These are phyloP conservation scores for Bellardia bayeri DNA, from an alignment of 2,888 invertebrate genomes.

Conservation along the genomic window DNA sequence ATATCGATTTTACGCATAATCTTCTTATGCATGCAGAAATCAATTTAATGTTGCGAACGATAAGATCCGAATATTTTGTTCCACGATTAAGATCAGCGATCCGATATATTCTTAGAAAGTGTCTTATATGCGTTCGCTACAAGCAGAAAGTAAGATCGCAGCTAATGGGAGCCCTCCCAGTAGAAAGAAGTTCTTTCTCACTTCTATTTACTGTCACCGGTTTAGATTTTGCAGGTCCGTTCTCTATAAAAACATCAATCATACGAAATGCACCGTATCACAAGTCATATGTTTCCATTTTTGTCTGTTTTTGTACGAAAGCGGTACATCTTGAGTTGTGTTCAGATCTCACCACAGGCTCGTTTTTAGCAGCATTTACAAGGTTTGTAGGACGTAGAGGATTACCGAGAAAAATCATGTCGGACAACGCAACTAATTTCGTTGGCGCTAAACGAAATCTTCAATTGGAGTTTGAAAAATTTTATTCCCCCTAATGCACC, in stretches of 20 bases:
- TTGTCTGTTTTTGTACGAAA: slow-evolving; percentile 51
- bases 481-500: slow-evolving; percentile 33
- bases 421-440: slow-evolving; percentile 69
- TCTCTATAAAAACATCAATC: slow-evolving; percentile 53
- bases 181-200: slow-evolving; percentile 40
- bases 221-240: slow-evolving; percentile 65
- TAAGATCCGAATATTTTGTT: slow-evolving; percentile 51
- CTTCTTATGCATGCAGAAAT: slow-evolving; percentile 59
- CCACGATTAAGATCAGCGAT: slow-evolving; percentile 37
- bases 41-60: slow-evolving; percentile 40
- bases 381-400: slow-evolving; percentile 60
- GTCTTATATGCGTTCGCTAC: slow-evolving; percentile 43
- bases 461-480: not conserved
- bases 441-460: slow-evolving; percentile 32
- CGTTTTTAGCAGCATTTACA: slow-evolving; percentile 54
- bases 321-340: no score
- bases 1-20: slow-evolving; percentile 42
- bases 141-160: slow-evolving; percentile 42
- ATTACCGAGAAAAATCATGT: slow-evolving; percentile 50
- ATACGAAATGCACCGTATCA: slow-evolving; percentile 21
- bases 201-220: slow-evolving; percentile 51
- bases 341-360: slow-evolving; percentile 43
- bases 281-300: slow-evolving; percentile 56
- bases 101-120: slow-evolving; percentile 43
- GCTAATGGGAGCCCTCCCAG: slow-evolving; percentile 58